Base-by-base conservation (phyloP, 2,113 vertebrate genomes). In the Proterorhinus semilunaris region DNA sequence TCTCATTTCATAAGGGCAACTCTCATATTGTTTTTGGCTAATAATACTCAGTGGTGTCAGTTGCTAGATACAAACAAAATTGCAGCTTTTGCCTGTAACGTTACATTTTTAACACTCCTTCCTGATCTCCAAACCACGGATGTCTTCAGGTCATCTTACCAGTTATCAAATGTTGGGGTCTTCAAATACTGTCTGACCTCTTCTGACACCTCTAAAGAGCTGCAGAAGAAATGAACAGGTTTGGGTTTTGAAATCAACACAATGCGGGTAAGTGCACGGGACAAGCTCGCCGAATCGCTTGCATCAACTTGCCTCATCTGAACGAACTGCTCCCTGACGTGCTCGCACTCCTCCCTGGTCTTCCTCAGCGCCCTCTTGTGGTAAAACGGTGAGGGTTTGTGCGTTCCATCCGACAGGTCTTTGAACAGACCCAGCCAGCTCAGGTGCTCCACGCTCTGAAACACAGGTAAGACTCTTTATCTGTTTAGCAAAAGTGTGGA, bases 381-480 rank as follows among this genome's bases (percentile, higher is more conserved):
- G 80, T 93, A 93, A 74, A 94, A 93, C 0, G 92, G 92, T 0
- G 92, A 93, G 2, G 92, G 92, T 63, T 94, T 92, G 71, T 87
- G 86, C 1, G 88, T 87, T 54, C 88, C 84, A 48, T 91, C 90
- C 0, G 91, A 91, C 57, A 93, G 87, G 44, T 93, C 88, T 74
- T 94, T 94, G 68, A 92, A 94, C 46, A 94, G 64, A 1, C 93
- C 93, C 46, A 93, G 79, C 93, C 93, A 94, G 85, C 93, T 94
- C 54, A 94, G 86, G 68, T 93, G 91, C 80, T 94, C 93, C 12
- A 93, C 92, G 58, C 86, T 93, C 92, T 94, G 77, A 64, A 51
- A 62, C 55, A 42, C 7, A 81, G 54, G 8, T 2, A 36, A 36
- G 27, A 5, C 27, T 36, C 27, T 36, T 36, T 36, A 36, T 36